Conservation (phyloP, 2,888 invertebrate genomes). For the Drosophila kambysellisi region DNA sequence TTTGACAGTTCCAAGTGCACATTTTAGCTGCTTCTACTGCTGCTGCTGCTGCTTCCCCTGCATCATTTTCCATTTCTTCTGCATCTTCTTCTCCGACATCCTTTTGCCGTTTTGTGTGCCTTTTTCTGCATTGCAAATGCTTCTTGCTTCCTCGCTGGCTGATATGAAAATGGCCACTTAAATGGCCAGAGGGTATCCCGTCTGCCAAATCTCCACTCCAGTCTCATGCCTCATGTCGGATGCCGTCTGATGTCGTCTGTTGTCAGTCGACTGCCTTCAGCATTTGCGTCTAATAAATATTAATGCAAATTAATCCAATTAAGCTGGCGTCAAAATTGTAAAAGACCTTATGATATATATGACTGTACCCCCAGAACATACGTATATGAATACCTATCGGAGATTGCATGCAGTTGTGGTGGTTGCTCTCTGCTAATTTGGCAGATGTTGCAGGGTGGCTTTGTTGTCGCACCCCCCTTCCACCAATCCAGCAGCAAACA, state of each 20-base stretch:
- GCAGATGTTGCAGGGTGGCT: constrained; percentile 70
- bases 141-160: constrained; percentile 37
- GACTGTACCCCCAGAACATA: constrained; percentile 15
- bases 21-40: constrained; percentile 70
- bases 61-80: constrained; percentile 10
- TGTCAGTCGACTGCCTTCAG: constrained; percentile 58
- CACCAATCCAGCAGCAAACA: neutral
- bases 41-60: constrained; percentile 10
- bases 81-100: constrained; percentile 24
- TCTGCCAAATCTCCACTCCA: constrained; percentile 4
- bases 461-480: constrained; percentile 11
- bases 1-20: constrained; percentile 81
- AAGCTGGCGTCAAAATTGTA: constrained; percentile 78
- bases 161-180: constrained; percentile 75
- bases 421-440: constrained; percentile 71
- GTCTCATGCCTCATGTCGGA: constrained; percentile 8
- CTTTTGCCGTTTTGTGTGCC: constrained; percentile 60
- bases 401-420: constrained; percentile 52
- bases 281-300: constrained; percentile 77
- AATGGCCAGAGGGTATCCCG: constrained; percentile 65
- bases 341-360: constrained; percentile 73
- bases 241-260: constrained; percentile 28
- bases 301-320: constrained; percentile 80
- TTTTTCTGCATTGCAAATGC: constrained; percentile 68
- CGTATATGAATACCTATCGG: constrained; percentile 3